phyloP scores from a whole-genome alignment of 2,797 vertebrate species.

The Parauchenoglanis ngamensis region DNA sequence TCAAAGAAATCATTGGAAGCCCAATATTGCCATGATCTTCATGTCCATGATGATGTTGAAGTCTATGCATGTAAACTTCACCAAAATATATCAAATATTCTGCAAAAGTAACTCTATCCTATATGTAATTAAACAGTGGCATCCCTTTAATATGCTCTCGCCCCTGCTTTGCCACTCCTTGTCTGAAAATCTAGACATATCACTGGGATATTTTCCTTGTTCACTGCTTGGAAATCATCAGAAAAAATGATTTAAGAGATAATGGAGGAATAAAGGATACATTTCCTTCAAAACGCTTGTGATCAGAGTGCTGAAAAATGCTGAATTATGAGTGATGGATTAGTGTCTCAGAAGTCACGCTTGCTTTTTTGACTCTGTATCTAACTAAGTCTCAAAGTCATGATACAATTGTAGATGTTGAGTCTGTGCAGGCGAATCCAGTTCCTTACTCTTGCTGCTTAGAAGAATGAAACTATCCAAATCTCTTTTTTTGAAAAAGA shows the following conservation, averaged over 20 bases:
- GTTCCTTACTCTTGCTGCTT: conserved; percentile 77
- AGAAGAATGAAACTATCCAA: conserved; percentile 80
- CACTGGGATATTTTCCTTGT: neutral
- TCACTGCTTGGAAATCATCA: conserved; percentile 48
- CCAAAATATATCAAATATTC: too few species aligned
- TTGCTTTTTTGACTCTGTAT: conserved; percentile 61
- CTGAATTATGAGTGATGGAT: conserved; percentile 69
- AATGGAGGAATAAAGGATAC: conserved; percentile 67
- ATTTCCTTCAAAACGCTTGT: conserved; percentile 69
- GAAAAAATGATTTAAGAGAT: conserved; percentile 78
- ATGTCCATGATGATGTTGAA: too few species aligned
- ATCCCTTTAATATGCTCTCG: neutral
- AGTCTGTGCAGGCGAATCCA: conserved; percentile 65
- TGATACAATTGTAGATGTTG: conserved; percentile 70
- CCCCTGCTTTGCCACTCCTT: neutral
- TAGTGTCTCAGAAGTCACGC: conserved; percentile 65
- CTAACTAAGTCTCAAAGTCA: conserved; percentile 69
- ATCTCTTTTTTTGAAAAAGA: conserved; percentile 60
- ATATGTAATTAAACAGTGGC: neutral
- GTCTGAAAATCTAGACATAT: neutral
- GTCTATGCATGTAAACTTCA: too few species aligned
- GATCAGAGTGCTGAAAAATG: conserved; percentile 71
- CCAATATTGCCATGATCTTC: too few species aligned
- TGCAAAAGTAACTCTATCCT: neutral
- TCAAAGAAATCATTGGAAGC: too few species aligned